phyloP scores from a whole-genome alignment of 2,797 vertebrate species.

The Dermochelys coriacea region DNA sequence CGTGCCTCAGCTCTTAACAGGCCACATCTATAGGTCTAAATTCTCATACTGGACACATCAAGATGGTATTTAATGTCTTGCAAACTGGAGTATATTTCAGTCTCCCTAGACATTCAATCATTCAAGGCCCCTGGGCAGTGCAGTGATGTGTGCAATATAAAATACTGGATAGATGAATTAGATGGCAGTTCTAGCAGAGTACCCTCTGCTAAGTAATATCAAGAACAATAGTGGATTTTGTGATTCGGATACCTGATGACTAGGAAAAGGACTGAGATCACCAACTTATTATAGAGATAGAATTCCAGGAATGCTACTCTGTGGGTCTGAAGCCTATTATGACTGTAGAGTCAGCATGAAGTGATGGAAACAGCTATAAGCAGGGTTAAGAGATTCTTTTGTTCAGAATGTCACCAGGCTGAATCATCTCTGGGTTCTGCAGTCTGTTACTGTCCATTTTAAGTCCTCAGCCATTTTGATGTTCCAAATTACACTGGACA shows the following conservation, averaged over 20 bases:
- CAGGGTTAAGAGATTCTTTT: not conserved
- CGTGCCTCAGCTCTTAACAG: accelerated
- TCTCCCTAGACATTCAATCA: not conserved
- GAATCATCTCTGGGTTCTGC: not conserved
- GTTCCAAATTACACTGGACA: not conserved
- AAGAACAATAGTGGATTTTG: slow-evolving; percentile 34
- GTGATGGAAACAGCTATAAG: not conserved
- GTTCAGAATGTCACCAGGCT: not conserved
- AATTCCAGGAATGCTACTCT: not conserved
- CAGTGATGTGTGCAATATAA: not conserved
- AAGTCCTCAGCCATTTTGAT: not conserved
- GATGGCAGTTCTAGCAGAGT: too few relatives aligned
- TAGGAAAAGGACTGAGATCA: slow-evolving; percentile 10
- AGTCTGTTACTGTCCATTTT: not conserved
- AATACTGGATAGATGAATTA: slow-evolving; percentile 19
- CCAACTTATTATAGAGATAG: slow-evolving; percentile 16
- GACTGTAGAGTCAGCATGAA: not conserved
- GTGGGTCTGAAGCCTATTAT: not conserved
- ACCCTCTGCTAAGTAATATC: slow-evolving; percentile 34
- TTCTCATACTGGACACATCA: not conserved
- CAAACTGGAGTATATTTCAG: not conserved
- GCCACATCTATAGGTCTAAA: not conserved
- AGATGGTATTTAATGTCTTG: not conserved
- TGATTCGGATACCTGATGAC: slow-evolving; percentile 22
- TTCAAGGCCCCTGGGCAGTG: not conserved